Percentiles rank a stretch among this genome's conserved stretches.
Evolutionary conservation across 1,140 invertebrate species (phyloP).

Genomic region (Drosophila kepulauana): DNA sequence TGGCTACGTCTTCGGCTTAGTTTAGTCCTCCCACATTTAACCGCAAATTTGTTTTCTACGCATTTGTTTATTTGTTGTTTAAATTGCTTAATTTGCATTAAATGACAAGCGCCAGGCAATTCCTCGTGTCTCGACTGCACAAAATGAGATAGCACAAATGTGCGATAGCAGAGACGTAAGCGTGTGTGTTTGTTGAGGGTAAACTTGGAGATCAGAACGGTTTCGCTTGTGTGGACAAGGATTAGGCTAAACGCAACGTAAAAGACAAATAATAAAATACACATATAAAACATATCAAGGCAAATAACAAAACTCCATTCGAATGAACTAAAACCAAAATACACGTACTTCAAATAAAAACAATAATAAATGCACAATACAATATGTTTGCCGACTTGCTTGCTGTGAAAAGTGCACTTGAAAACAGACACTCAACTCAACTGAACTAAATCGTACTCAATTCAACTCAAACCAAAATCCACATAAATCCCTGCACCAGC

Average conservation of each 20-base stretch:
- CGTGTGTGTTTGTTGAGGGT: slow-evolving; percentile 11
- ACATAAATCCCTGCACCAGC: slow-evolving; percentile 18
- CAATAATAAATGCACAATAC: not conserved
- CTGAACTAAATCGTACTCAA: too few species aligned
- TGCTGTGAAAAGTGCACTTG: slow-evolving; percentile 1
- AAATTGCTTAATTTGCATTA: slow-evolving; percentile 82
- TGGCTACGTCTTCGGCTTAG: slow-evolving; percentile 43
- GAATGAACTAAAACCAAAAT: slow-evolving; percentile 4
- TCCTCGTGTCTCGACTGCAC: slow-evolving; percentile 27
- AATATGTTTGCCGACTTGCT: slow-evolving; percentile 32
- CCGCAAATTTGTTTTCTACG: slow-evolving; percentile 45
- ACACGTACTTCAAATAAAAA: slow-evolving; percentile 1
- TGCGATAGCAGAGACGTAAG: not conserved
- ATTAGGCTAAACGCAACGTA: slow-evolving; percentile 5
- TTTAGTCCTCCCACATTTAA: slow-evolving; percentile 44
- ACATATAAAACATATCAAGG: not conserved
- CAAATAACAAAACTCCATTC: not conserved
- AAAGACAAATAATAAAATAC: slow-evolving; percentile 16
- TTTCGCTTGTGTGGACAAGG: slow-evolving; percentile 25
- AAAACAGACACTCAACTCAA: not conserved
- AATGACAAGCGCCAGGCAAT: slow-evolving; percentile 54
- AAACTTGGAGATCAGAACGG: slow-evolving; percentile 27
- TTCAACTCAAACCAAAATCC: not conserved
- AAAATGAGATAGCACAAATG: slow-evolving; percentile 8
- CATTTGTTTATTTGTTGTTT: slow-evolving; percentile 67